Conservation (phyloP, 1,140 invertebrate genomes). For the Bombus confusus region DNA sequence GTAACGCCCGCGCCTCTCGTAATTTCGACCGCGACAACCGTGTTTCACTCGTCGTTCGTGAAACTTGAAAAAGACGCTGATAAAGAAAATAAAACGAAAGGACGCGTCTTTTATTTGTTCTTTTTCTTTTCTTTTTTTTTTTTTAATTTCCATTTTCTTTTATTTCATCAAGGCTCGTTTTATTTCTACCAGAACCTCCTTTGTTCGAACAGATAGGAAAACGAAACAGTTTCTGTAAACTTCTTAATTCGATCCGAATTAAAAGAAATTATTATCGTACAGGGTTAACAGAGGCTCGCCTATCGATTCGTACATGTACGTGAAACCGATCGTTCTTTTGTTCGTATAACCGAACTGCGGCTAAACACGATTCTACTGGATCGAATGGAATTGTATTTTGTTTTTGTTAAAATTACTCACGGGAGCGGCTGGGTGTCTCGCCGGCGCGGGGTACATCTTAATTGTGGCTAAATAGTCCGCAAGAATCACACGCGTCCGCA, state of each 20-base stretch:
- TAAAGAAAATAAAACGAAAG: neutral
- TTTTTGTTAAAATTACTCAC: conserved; percentile 76
- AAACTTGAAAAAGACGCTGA: conserved; percentile 14
- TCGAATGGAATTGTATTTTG: neutral
- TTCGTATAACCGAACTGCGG: neutral
- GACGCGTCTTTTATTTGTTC: neutral
- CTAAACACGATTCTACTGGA: neutral
- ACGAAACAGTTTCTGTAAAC: neutral
- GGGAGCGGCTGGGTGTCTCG: conserved; percentile 85
- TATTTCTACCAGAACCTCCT: neutral
- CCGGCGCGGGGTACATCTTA: conserved; percentile 85
- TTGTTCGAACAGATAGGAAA: neutral
- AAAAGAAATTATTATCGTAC: no score
- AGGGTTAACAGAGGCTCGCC: neutral
- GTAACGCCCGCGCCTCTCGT: neutral
- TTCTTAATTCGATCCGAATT: no score
- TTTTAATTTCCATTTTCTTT: neutral
- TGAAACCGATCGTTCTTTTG: neutral
- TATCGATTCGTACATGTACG: neutral
- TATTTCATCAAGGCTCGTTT: neutral
- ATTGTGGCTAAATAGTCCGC: conserved; percentile 67
- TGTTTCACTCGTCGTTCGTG: neutral
- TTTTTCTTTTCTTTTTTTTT: accelerated
- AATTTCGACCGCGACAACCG: neutral
- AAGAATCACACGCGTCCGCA: conserved; percentile 60